Evolutionary conservation across 2,888 invertebrate species (phyloP).

Genomic region (Nephrotoma guestfalica): DNA sequence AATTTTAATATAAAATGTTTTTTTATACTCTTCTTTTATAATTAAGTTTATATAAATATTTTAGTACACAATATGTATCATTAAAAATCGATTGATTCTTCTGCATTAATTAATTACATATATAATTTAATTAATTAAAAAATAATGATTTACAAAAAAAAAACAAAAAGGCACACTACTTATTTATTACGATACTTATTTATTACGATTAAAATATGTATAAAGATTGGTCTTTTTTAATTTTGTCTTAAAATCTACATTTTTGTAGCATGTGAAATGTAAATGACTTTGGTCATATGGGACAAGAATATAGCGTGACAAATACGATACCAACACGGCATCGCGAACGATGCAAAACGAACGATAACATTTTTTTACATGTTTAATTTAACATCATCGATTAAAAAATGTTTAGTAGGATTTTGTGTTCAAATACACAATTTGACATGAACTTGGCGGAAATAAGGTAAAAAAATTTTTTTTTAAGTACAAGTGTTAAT

Average conservation of each 20-base stretch:
- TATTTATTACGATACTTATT: neutral
- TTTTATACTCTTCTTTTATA: neutral
- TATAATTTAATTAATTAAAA: neutral
- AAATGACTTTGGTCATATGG: neutral
- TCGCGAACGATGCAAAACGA: neutral
- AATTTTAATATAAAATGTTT: neutral
- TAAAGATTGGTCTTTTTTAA: neutral
- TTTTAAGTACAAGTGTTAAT: neutral
- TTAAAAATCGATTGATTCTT: neutral
- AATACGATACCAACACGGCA: neutral
- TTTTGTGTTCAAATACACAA: neutral
- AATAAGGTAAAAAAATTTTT: neutral
- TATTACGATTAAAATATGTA: neutral
- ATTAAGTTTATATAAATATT: neutral
- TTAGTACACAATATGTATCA: neutral
- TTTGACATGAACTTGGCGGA: neutral
- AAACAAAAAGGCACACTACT: neutral
- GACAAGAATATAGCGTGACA: neutral
- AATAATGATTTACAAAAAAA: neutral
- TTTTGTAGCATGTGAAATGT: neutral
- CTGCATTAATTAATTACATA: neutral
- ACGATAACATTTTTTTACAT: neutral
- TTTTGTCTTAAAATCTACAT: neutral
- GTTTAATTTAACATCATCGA: neutral
- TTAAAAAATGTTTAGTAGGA: neutral